Evolutionary conservation across 2,888 invertebrate genomes (phyloP), one percentile per base, ranked within the genome.

Genomic region (Papilio gigon): DNA sequence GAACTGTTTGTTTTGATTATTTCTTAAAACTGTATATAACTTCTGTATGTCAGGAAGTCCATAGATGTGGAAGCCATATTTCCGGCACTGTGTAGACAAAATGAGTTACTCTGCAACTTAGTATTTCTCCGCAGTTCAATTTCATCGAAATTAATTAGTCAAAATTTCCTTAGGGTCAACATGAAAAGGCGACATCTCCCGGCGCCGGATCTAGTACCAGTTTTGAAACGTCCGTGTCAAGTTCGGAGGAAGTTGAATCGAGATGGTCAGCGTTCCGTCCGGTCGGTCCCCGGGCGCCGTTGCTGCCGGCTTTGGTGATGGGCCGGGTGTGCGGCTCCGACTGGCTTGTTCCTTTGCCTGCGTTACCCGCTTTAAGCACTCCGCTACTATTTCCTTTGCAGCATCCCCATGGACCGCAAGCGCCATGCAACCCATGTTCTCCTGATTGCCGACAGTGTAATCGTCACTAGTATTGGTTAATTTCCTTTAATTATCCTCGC

Each of bases 251-350:
- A 71, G 76, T 80, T 0, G 86, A 85, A 70, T 77, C 88, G 0
- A 78, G 90, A 44, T 92, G 92, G 89, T 92, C 92, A 0, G 92
- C 92, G 0, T 92, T 92, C 75, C 82, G 92, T 5, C 92, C 92
- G 0, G 92, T 92, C 1, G 91, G 92, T 0, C 91, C 89, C 0
- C 82, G 91, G 0, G 87, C 90, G n/a, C 92, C 92, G 0, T 73
- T 91, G 44, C 77, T 92, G 9, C 90, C 92, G 0, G 90, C 92
- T 0, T 71, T 92, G 12, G 91, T 92, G 20, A 92, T 92, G 88
- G 90, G 92, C 4, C 77, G 92, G n/a, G 92, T 92, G 0, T 92
- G 92, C 63, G 92, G 92, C 0, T 90, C 92, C 0, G 92, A 92
- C 30, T 92, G 92, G 92, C 79, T 92, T 65, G 89, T 92, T 14